Evolutionary conservation across 2,113 vertebrate species (phyloP).

Genomic region (Paramisgurnus dabryanus): DNA sequence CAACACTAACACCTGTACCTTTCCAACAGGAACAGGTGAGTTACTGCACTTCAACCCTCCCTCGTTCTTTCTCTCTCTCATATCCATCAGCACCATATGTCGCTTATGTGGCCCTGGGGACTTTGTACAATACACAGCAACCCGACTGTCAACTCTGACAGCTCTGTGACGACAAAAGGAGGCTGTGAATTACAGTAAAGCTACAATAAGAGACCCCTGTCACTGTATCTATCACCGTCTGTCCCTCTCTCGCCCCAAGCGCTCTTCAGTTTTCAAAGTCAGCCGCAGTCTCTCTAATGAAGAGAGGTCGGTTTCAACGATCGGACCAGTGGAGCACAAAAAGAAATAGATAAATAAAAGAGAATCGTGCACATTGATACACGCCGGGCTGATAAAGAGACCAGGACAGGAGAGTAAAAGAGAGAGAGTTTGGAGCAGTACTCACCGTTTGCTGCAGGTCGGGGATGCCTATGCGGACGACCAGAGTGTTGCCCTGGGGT

Average conservation of each 20-base stretch:
- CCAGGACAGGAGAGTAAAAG: not conserved
- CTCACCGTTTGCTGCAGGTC: slow-evolving; percentile 58
- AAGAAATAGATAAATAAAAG: not conserved
- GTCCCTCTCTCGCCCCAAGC: slow-evolving; percentile 5
- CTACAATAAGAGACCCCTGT: not conserved
- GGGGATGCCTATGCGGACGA: slow-evolving; percentile 57
- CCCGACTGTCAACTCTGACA: slow-evolving; percentile 25
- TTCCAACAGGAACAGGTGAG: slow-evolving; percentile 40
- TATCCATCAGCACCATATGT: slow-evolving; percentile 34
- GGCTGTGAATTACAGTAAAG: slow-evolving; percentile 22
- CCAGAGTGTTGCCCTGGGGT: slow-evolving; percentile 55
- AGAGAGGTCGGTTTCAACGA: slow-evolving; percentile 23
- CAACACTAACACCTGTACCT: slow-evolving; percentile 32
- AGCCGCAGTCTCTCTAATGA: slow-evolving; percentile 35
- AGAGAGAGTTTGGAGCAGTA: slow-evolving; percentile 43
- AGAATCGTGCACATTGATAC: not conserved
- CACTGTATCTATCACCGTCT: slow-evolving; percentile 18
- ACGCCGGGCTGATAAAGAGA: not conserved
- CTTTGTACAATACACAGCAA: not conserved
- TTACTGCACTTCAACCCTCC: slow-evolving; percentile 36
- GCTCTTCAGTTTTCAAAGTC: slow-evolving; percentile 43
- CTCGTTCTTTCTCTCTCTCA: not conserved
- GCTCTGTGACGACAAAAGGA: not conserved
- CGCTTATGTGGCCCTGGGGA: not conserved
- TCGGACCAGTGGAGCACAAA: not conserved